Percentiles rank a stretch among this genome's conserved stretches.
Evolutionary conservation across 23 tunicate species (phyloP).

Genomic region (Ciona savignyi): DNA sequence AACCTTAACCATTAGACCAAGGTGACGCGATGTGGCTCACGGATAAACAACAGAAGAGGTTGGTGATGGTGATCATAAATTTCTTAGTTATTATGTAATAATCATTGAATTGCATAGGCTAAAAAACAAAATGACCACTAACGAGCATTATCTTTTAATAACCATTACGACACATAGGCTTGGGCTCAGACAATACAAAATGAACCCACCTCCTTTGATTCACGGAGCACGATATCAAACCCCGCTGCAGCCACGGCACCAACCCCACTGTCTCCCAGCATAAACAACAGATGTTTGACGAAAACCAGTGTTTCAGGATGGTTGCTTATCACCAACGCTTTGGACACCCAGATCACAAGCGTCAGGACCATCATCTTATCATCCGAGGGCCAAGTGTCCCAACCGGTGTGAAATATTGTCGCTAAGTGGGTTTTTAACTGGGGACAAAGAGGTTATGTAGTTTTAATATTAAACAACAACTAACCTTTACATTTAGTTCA

Average conservation of each 20-base stretch:
- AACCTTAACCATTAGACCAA: too few relatives aligned
- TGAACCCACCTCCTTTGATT: constrained; percentile 27
- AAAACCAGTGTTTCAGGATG: constrained; percentile 32
- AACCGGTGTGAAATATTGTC: background rate
- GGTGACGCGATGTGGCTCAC: too few relatives aligned
- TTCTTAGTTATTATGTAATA: too few relatives aligned
- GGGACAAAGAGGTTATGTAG: background rate
- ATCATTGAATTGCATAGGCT: too few relatives aligned
- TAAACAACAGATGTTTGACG: constrained; percentile 12
- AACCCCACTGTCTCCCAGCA: constrained; percentile 33
- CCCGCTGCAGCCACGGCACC: constrained; percentile 92
- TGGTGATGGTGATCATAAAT: too few relatives aligned
- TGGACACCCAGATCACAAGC: constrained; percentile 60
- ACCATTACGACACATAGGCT: too few relatives aligned
- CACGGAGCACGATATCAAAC: constrained; percentile 63
- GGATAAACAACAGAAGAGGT: too few relatives aligned
- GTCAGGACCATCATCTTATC: constrained; percentile 24
- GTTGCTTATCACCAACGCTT: constrained; percentile 52
- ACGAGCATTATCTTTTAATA: too few relatives aligned
- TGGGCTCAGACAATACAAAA: too few relatives aligned
- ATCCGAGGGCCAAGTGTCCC: background rate
- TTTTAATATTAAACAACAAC: background rate
- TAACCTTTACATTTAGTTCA: too few relatives aligned
- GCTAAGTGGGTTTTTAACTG: background rate
- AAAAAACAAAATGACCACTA: too few relatives aligned